Evolutionary conservation across 2,888 invertebrate genomes (phyloP).

Genomic region (Hylaea fasciaria): DNA sequence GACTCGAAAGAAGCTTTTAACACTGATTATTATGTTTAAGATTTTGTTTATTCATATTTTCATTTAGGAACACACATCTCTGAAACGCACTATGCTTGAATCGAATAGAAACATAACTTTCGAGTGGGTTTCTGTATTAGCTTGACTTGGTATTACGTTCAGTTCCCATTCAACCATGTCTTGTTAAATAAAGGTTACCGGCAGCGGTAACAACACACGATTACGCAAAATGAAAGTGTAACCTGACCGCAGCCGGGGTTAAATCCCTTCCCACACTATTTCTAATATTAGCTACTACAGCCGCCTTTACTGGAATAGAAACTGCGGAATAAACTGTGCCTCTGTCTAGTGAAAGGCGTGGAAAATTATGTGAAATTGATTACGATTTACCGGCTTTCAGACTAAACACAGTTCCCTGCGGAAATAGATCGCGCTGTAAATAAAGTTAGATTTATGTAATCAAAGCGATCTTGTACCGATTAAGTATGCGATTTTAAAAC

Average conservation of each 20-base stretch:
- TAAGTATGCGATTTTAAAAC: no score
- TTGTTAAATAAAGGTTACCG: constrained; percentile 25
- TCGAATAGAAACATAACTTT: constrained; percentile 11
- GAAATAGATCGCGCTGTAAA: constrained; percentile 8
- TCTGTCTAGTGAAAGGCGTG: constrained; percentile 35
- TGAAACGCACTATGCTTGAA: background rate
- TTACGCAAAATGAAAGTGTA: constrained; percentile 39
- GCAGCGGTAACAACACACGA: constrained; percentile 29
- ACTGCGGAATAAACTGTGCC: constrained; percentile 20
- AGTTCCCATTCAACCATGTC: constrained; percentile 24
- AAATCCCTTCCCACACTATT: constrained; percentile 32
- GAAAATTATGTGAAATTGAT: constrained; percentile 32
- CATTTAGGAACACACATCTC: background rate
- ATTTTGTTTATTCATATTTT: no score
- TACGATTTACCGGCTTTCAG: constrained; percentile 27
- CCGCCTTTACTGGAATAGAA: constrained; percentile 11
- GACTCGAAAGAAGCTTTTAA: constrained; percentile 6
- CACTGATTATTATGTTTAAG: background rate
- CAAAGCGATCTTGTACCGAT: background rate
- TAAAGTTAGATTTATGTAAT: background rate
- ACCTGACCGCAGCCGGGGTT: constrained; percentile 30
- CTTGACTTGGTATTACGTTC: constrained; percentile 3
- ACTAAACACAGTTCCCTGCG: constrained; percentile 12
- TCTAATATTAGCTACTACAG: constrained; percentile 16
- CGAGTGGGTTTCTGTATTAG: constrained; percentile 5